Evolutionary conservation across 1,140 invertebrate species (phyloP).

Genomic region (Macrocentrus cingulum): DNA sequence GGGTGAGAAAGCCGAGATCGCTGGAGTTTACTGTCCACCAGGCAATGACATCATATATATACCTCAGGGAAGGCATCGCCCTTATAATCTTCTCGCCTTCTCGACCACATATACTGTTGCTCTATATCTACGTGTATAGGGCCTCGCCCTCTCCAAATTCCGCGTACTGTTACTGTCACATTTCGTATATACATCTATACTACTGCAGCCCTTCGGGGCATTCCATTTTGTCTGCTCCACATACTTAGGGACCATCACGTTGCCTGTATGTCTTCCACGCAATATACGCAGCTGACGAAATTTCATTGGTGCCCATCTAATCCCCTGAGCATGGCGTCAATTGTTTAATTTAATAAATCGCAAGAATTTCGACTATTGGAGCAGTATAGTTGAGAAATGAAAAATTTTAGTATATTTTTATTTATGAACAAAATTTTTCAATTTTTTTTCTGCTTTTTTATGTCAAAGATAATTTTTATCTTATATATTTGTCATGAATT

Average conservation of each 20-base stretch:
- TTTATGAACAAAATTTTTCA: too few species aligned
- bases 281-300: conserved; percentile 17
- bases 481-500: too few species aligned
- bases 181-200: background rate
- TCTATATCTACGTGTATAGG: too few species aligned
- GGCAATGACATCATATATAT: background rate
- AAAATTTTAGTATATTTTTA: too few species aligned
- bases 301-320: conserved; percentile 3
- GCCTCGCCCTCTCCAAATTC: background rate
- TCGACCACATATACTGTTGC: background rate
- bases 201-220: background rate
- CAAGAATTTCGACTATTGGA: too few species aligned
- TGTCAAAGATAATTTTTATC: too few species aligned
- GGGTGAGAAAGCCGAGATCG: conserved; percentile 3
- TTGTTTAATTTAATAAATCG: too few species aligned
- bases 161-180: background rate
- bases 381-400: too few species aligned
- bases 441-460: too few species aligned
- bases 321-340: background rate
- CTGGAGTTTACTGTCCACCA: background rate
- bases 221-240: conserved; percentile 2
- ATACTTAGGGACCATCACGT: background rate
- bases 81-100: background rate
- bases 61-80: background rate
- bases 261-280: background rate